A percentile compares a stretch with the other conserved stretches of the same genome.
phyloP scores from a whole-genome alignment of 1,140 invertebrate species.

The Coelopa frigida region DNA sequence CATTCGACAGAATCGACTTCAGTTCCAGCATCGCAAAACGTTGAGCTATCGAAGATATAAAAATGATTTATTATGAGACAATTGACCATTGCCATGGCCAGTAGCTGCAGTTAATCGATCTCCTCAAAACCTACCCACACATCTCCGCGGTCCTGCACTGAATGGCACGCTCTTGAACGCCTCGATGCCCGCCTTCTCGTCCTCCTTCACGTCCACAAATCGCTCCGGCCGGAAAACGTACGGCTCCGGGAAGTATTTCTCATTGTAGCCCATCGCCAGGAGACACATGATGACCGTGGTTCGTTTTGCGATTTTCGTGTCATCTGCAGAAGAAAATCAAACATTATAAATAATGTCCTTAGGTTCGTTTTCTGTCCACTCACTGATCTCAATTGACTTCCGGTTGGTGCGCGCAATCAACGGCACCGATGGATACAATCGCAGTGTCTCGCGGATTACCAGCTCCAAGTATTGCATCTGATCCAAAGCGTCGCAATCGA shows the following conservation, averaged over 20 bases:
- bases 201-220: conserved; percentile 52
- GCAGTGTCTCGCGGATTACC: conserved; percentile 59
- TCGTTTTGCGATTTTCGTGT: conserved; percentile 32
- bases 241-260: conserved; percentile 62
- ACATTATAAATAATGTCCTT: neutral
- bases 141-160: conserved; percentile 34
- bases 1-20: conserved; percentile 42
- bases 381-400: conserved; percentile 55
- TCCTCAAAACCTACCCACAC: conserved; percentile 40
- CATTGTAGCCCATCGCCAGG: conserved; percentile 40
- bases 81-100: neutral
- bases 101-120: neutral
- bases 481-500: conserved; percentile 38
- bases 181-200: conserved; percentile 19
- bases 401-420: conserved; percentile 54
- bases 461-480: conserved; percentile 60
- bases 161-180: conserved; percentile 56
- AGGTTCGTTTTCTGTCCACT: conserved; percentile 17
- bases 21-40: conserved; percentile 47
- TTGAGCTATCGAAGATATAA: conserved; percentile 19
- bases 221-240: conserved; percentile 67
- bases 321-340: conserved; percentile 17
- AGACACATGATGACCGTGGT: conserved; percentile 40
- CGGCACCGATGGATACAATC: conserved; percentile 67
- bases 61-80: neutral